Base-by-base conservation (phyloP, 2,113 vertebrate species). In the Syngnathoides biaculeatus region DNA sequence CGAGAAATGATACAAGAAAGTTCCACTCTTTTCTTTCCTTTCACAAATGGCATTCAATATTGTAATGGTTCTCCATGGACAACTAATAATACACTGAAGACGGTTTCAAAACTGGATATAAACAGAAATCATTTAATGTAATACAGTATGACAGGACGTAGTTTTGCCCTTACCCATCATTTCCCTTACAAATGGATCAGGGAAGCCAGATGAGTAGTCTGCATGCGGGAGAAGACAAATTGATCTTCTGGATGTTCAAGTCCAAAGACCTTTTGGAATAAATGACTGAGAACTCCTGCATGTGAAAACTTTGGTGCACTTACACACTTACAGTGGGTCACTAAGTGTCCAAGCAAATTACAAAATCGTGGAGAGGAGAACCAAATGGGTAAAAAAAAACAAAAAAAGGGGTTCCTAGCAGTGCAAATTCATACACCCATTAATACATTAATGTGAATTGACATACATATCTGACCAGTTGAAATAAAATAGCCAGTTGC, bases 401-500 rank as follows among this genome's bases (percentile, higher is more conserved):
- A n/a, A n/a, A n/a, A n/a, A n/a, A n/a, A n/a, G n/a, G n/a, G 48
- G 47, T 43, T 38, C 40, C 68, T 68, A 75, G 69, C 68, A 60
- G n/a, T 59, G 70, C 52, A 53, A 58, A 69, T 86, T 75, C 78
- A 81, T 68, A 71, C 52, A 67, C 62, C 56, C 48, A 45, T 67
- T 78, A 71, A 71, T 72, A 69, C 68, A 61, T 24, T 68, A 77
- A 69, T 56, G 64, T 48, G 79, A 65, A 71, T 59, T 61, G 71
- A 72, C 2, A 47, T 39, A 58, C 72, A 61, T 58, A 47, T 35
- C 24, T 27, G 64, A 67, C 64, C 69, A 12, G 48, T 74, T 70
- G 70, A 72, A 87, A 84, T 48, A n/a, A 58, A 84, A 79, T 75
- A 71, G 39, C 45, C 60, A 68, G 65, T 63, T 78, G 69, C 69